Conservation (phyloP, 1,140 invertebrate genomes). For the Lepidurus apus region DNA sequence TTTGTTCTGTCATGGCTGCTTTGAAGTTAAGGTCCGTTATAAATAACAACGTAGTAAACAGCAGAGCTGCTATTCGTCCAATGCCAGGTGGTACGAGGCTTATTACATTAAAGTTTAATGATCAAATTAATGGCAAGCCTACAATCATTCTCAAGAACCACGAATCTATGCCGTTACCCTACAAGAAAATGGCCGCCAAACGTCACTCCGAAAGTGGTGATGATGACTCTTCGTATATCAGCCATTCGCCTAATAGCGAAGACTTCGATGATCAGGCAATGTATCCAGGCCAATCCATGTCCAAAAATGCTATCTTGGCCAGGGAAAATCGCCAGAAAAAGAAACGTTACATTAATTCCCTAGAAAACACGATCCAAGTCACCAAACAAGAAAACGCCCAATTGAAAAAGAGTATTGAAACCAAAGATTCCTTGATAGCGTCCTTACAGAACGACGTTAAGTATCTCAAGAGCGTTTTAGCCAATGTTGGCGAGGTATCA, state of each 20-base stretch:
- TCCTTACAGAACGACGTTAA: conserved; percentile 24
- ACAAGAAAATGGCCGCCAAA: not conserved
- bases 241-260: not conserved
- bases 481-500: conserved; percentile 30
- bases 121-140: conserved; percentile 10
- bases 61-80: not conserved
- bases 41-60: not conserved
- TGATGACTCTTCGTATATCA: not conserved
- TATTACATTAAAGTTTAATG: conserved; percentile 11
- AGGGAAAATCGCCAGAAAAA: conserved; percentile 28
- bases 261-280: not conserved
- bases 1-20: not conserved
- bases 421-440: conserved; percentile 22
- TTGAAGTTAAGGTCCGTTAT: not conserved
- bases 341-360: conserved; percentile 29
- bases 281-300: conserved; percentile 12
- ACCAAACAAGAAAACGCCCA: conserved; percentile 29
- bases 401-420: not conserved
- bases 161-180: not conserved
- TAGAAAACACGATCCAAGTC: conserved; percentile 20
- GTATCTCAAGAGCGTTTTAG: conserved; percentile 30
- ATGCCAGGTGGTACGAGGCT: not conserved
- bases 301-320: conserved; percentile 28
- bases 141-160: not conserved
- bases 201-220: conserved; percentile 1